phyloP scores from a whole-genome alignment of 37 sponge, comb jelly and placozoan species.

The Theonella swinhoei region DNA sequence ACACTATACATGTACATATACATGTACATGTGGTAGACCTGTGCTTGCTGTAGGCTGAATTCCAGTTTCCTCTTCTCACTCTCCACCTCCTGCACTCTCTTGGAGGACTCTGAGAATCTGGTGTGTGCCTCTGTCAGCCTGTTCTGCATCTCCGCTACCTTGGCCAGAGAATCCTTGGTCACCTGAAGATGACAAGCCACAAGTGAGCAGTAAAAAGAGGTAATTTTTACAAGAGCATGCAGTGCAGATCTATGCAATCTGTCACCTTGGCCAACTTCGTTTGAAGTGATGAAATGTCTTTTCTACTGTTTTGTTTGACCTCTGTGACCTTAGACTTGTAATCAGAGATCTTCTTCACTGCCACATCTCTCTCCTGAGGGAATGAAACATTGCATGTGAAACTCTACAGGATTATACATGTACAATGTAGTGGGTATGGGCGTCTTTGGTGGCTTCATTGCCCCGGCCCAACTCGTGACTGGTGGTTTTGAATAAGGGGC shows the following conservation, averaged over 20 bases:
- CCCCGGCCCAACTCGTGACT: too few species aligned
- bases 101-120: constrained; percentile 1
- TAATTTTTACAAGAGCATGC: neutral
- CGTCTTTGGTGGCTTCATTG: too few species aligned
- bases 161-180: constrained; percentile 41
- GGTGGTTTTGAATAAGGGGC: too few species aligned
- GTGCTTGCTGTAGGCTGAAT: constrained; percentile 7
- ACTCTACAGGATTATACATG: neutral
- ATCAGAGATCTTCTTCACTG: constrained; percentile 30
- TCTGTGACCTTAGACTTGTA: constrained; percentile 46
- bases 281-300: constrained; percentile 47
- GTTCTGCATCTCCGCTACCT: constrained; percentile 37
- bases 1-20: too few species aligned
- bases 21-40: too few species aligned
- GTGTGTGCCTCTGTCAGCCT: constrained; percentile 22
- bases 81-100: constrained; percentile 21
- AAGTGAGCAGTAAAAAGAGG: too few species aligned
- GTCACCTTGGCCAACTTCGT: constrained; percentile 45
- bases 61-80: constrained; percentile 6
- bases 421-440: neutral
- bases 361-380: constrained; percentile 32
- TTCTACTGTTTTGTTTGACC: constrained; percentile 45
- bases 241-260: neutral
- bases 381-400: neutral
- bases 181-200: constrained; percentile 12